A percentile compares a stretch with the other conserved stretches of the same genome.
Evolutionary conservation across 1,140 invertebrate species (phyloP).

Genomic region (Neelides sp.): DNA sequence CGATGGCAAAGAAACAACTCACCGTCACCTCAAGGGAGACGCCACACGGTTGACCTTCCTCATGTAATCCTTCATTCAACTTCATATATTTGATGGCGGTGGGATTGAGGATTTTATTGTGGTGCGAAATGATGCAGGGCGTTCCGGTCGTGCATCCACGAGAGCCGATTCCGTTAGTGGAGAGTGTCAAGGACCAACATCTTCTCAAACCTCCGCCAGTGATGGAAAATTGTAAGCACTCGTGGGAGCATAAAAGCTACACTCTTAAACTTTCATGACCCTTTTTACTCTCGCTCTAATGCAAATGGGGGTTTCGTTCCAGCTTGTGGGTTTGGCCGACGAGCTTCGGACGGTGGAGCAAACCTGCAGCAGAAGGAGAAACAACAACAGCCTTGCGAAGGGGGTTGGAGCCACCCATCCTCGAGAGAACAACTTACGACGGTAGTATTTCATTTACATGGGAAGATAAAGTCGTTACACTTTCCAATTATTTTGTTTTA

Average conservation of each 20-base stretch:
- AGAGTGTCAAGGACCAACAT: slow-evolving; percentile 80
- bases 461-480: background rate
- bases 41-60: slow-evolving; percentile 29
- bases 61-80: too few relatives aligned
- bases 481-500: background rate
- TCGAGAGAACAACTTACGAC: slow-evolving; percentile 28
- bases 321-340: slow-evolving; percentile 68
- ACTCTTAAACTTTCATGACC: background rate
- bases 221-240: slow-evolving; percentile 62
- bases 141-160: slow-evolving; percentile 34
- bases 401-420: slow-evolving; percentile 45
- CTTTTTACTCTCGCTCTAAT: background rate
- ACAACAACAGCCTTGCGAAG: slow-evolving; percentile 44
- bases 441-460: slow-evolving; percentile 24
- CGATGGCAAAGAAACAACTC: slow-evolving; percentile 30
- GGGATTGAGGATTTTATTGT: background rate
- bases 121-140: slow-evolving; percentile 8
- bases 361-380: slow-evolving; percentile 66
- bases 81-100: background rate
- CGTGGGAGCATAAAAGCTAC: background rate
- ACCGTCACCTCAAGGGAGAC: slow-evolving; percentile 31
- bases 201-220: slow-evolving; percentile 78
- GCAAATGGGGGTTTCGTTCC: slow-evolving; percentile 18
- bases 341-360: slow-evolving; percentile 90
- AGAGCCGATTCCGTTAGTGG: slow-evolving; percentile 37